phyloP scores from a whole-genome alignment of 2,888 invertebrate species.

The Hololepta plana region DNA sequence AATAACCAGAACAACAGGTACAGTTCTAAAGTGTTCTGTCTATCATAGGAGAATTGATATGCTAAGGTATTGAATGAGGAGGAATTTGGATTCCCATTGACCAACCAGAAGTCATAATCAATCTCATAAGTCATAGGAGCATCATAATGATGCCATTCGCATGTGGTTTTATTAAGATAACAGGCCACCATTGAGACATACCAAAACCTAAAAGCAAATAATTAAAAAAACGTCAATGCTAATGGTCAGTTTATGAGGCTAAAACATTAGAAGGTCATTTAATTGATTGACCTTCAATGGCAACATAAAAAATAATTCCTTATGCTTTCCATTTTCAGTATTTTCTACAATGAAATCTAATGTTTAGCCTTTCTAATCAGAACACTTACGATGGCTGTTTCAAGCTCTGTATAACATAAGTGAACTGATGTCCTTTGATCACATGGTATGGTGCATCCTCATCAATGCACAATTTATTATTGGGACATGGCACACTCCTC shows the following conservation, averaged over 20 bases:
- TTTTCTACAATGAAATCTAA: background rate
- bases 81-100: conserved; percentile 87
- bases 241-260: no score
- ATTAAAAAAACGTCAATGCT: conserved; percentile 1
- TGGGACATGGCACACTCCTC: conserved; percentile 69
- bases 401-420: conserved; percentile 78
- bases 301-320: no score
- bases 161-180: conserved; percentile 59
- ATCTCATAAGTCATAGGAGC: conserved; percentile 29
- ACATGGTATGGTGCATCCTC: conserved; percentile 77
- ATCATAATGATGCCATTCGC: conserved; percentile 68
- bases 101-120: conserved; percentile 85
- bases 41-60: conserved; percentile 93
- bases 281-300: background rate
- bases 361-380: background rate
- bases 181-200: conserved; percentile 91
- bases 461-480: conserved; percentile 59
- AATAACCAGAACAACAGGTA: conserved; percentile 76
- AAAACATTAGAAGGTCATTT: background rate
- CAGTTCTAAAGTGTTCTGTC: conserved; percentile 80
- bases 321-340: background rate
- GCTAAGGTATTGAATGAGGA: conserved; percentile 74
- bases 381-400: conserved; percentile 64
- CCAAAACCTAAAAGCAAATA: conserved; percentile 68
- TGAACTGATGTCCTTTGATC: conserved; percentile 78